Base-by-base conservation (phyloP, 2,113 vertebrate species). In the Sceloporus tristichus region DNA sequence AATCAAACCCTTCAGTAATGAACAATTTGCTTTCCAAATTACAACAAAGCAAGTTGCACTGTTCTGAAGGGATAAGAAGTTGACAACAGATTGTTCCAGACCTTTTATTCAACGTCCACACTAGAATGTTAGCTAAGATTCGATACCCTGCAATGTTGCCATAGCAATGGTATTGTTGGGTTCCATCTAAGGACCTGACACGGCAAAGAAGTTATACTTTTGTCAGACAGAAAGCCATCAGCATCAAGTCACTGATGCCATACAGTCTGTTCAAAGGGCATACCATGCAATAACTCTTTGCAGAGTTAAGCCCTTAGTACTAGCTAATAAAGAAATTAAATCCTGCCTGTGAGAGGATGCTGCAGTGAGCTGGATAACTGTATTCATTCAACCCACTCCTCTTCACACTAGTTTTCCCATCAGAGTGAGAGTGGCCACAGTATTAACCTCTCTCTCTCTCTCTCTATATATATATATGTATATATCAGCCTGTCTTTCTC, bases 61-160 rank as follows among this genome's bases (percentile, higher is more conserved):
- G 89, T 91, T 94, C 93, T 34, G 0, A 80, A 90, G 90, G 88
- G 59, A n/a, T 42, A 78, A 90, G 85, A n/a, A 1, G 54, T 23
- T 0, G 0, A 90, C 54, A 93, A 83, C 70, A 7, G 6, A 89
- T 92, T 90, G 90, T 89, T 94, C 90, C 91, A 42, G 0, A 0
- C 85, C 83, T 86, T 76, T 53, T 89, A 75, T 0, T 6, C 76
- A 1, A 85, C 66, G 82, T 81, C n/a, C 87, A 81, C 75, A 80
- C 78, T 71, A 10, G 6, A 3, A 8, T 2, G 40, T 2, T 9
- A 54, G 56, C 56, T 34, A 27, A 48, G 79, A 5, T 11, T 53
- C 53, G 71, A 84, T 38, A 80, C 84, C 66, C 34, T 34, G 68
- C 79, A 89, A 89, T 87, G 78, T 25, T 34, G 70, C 48, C 1